Evolutionary conservation across 2,888 invertebrate genomes (phyloP).

Genomic region (Cylloceria caligata): DNA sequence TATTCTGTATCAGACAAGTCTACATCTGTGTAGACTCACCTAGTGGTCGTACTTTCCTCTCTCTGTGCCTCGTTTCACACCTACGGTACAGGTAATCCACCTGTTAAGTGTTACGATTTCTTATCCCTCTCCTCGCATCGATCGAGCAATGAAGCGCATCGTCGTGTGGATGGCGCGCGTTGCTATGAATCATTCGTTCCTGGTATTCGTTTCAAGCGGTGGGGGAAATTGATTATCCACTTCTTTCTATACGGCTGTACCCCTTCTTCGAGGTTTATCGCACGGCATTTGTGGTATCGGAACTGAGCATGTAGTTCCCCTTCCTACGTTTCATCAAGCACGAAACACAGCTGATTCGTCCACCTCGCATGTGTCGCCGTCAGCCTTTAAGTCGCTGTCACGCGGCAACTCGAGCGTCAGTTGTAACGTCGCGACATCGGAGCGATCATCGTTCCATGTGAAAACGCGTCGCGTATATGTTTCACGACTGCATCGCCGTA

Average conservation of each 20-base stretch:
- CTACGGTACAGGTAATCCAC: conserved; percentile 31
- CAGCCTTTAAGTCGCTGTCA: conserved; percentile 72
- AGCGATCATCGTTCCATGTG: not conserved
- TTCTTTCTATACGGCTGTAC: conserved; percentile 33
- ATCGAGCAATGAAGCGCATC: conserved; percentile 56
- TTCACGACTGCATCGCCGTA: not conserved
- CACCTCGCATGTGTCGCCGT: conserved; percentile 57
- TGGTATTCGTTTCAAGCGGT: conserved; percentile 50
- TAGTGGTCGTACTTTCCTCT: not conserved
- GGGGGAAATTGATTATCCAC: conserved; percentile 41
- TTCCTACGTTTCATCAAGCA: not conserved
- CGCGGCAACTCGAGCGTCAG: conserved; percentile 64
- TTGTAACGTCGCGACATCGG: conserved; percentile 51
- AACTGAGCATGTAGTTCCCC: conserved; percentile 57
- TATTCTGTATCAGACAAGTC: conserved; percentile 42
- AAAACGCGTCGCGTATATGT: not conserved
- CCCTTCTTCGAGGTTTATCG: conserved; percentile 20
- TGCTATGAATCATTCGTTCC: conserved; percentile 61
- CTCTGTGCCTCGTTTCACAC: conserved; percentile 40
- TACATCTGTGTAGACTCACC: conserved; percentile 28
- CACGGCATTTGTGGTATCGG: conserved; percentile 56
- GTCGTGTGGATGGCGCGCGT: conserved; percentile 51
- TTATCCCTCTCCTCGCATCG: conserved; percentile 12
- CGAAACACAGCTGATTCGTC: conserved; percentile 70
- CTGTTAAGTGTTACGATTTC: conserved; percentile 57